Percentiles rank a stretch among this genome's conserved stretches.
phyloP scores from a whole-genome alignment of 1,140 invertebrate species.

The Acyrthosiphon pisum region DNA sequence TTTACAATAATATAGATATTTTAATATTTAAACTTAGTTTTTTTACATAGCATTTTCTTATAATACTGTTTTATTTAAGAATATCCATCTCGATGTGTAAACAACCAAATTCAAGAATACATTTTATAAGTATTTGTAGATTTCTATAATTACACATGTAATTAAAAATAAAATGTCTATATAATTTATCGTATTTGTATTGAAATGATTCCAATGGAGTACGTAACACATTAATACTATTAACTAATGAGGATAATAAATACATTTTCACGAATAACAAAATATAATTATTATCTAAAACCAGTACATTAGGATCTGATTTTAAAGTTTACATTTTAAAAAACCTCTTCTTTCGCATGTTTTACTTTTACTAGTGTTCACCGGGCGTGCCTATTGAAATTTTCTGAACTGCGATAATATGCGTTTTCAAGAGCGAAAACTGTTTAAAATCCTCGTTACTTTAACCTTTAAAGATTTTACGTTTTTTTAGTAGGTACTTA shows the following conservation, averaged over 20 bases:
- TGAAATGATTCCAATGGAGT: background rate
- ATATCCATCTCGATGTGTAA: background rate
- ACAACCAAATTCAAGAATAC: background rate
- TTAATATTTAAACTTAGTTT: background rate
- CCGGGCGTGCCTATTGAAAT: background rate
- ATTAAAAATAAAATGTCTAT: background rate
- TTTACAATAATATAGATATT: background rate
- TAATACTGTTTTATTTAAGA: background rate
- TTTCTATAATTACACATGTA: background rate
- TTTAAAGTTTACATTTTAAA: background rate
- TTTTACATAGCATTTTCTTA: background rate
- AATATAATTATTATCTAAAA: background rate
- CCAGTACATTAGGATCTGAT: background rate
- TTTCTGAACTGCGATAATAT: background rate
- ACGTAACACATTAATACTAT: background rate
- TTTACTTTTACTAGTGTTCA: background rate
- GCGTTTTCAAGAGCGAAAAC: background rate
- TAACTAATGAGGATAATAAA: background rate
- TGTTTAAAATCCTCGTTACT: background rate
- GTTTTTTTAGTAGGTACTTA: slow-evolving; percentile 5
- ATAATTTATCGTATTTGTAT: background rate
- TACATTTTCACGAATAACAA: background rate
- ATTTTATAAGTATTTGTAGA: background rate
- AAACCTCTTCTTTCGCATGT: background rate
- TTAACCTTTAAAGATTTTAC: background rate